These are phyloP conservation scores for Psittacara wagleri DNA, from an alignment of 2,113 vertebrate genomes.

Conservation along the genomic window DNA sequence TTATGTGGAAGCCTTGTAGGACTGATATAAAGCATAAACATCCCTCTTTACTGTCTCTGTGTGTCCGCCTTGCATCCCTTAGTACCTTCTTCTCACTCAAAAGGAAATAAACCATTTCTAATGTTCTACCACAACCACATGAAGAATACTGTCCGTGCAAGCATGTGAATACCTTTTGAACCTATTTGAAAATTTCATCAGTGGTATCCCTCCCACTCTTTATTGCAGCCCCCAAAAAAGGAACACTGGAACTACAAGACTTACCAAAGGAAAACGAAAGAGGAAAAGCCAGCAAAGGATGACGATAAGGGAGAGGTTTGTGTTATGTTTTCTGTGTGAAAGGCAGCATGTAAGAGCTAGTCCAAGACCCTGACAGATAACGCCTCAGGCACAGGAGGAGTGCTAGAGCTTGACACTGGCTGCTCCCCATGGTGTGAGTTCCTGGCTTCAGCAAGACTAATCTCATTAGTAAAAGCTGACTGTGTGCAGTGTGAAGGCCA, in stretches of 20 bases:
- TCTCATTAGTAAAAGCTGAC: background rate
- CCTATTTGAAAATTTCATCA: background rate
- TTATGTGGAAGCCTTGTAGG: background rate
- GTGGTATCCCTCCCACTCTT: background rate
- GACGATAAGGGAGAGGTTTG: conserved; percentile 79
- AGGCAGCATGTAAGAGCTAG: background rate
- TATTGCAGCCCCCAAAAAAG: conserved; percentile 86
- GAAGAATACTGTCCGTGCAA: background rate
- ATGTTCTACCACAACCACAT: background rate
- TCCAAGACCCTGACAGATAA: background rate
- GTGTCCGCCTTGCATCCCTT: background rate
- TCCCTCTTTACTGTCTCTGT: background rate
- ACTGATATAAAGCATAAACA: background rate
- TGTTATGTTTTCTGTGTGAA: background rate
- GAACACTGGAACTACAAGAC: conserved; percentile 87
- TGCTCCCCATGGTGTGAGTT: background rate
- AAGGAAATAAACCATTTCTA: background rate
- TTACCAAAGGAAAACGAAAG: conserved; percentile 85
- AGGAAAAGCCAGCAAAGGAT: conserved; percentile 73
- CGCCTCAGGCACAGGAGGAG: background rate
- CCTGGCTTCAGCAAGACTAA: background rate
- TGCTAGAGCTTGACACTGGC: background rate
- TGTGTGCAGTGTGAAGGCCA: background rate
- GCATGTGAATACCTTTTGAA: background rate
- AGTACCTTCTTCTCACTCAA: background rate